These are phyloP conservation scores for Xiphias gladius DNA, from an alignment of 2,113 vertebrate genomes.

Conservation along the genomic window DNA sequence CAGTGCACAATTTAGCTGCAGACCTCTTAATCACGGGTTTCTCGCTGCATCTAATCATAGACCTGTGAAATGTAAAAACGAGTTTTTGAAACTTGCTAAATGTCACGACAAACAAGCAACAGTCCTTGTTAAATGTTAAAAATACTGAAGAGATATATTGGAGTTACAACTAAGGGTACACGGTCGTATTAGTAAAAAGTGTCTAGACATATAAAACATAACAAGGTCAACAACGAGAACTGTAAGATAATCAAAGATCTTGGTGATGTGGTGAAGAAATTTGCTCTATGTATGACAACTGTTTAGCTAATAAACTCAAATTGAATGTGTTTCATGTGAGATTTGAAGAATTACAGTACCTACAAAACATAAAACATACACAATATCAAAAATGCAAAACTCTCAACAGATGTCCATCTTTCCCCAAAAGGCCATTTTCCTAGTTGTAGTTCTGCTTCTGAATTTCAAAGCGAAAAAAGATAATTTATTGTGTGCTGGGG, in stretches of 20 bases:
- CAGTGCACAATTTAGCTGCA: slow-evolving; percentile 7
- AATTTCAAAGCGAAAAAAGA: slow-evolving; percentile 70
- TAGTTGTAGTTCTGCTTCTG: slow-evolving; percentile 49
- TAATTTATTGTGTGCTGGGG: slow-evolving; percentile 70
- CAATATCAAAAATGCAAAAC: not conserved
- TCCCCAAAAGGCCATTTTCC: slow-evolving; percentile 54
- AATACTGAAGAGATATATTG: not conserved
- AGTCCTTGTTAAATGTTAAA: not conserved
- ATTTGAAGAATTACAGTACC: not conserved
- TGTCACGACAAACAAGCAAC: not conserved
- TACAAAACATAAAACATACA: not conserved
- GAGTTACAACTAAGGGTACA: not conserved
- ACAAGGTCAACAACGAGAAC: not conserved
- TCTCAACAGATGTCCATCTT: slow-evolving; percentile 57
- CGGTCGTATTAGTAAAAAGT: not conserved
- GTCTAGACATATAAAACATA: not conserved
- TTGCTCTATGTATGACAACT: not conserved
- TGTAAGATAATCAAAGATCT: not conserved
- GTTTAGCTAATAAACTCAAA: not conserved
- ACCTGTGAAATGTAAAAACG: not conserved
- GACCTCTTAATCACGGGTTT: slow-evolving; percentile 2
- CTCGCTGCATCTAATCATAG: slow-evolving; percentile 5
- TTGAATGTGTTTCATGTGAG: not conserved
- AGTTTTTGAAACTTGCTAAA: not conserved
- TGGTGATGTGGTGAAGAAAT: not conserved